These are phyloP conservation scores for Seira musarum DNA, from an alignment of 2,888 invertebrate species.

Conservation along the genomic window DNA sequence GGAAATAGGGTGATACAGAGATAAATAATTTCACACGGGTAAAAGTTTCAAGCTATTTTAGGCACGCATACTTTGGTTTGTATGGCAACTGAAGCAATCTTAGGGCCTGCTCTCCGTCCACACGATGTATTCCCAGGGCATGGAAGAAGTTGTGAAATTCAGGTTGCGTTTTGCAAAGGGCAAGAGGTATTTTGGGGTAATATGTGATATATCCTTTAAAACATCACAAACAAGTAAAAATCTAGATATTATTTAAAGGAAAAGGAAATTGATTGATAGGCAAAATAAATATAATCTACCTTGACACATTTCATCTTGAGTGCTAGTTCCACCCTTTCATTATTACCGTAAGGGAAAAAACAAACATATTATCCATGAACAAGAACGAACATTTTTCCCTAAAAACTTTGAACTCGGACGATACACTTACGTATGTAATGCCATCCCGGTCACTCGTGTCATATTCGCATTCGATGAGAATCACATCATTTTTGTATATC, in stretches of 20 bases:
- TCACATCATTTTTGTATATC: conserved; percentile 84
- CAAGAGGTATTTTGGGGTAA: conserved; percentile 85
- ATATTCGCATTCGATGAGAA: conserved; percentile 89
- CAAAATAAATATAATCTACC: too few species aligned
- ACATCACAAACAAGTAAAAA: too few species aligned
- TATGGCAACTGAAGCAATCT: conserved; percentile 48
- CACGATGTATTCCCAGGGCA: conserved; percentile 83
- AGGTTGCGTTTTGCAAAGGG: conserved; percentile 89
- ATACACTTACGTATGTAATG: conserved; percentile 78
- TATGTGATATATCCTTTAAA: conserved; percentile 87
- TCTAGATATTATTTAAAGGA: too few species aligned
- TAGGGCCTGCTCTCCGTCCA: conserved; percentile 57
- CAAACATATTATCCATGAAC: background rate
- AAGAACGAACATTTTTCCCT: background rate
- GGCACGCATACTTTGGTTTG: conserved; percentile 23
- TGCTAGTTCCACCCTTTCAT: conserved; percentile 87
- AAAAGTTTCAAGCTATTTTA: too few species aligned
- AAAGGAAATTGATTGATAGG: too few species aligned
- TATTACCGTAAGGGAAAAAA: conserved; percentile 26
- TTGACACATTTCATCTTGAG: conserved; percentile 90
- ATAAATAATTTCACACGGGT: too few species aligned
- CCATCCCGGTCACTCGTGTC: conserved; percentile 80
- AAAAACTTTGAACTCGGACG: too few species aligned
- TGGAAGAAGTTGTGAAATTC: conserved; percentile 88
- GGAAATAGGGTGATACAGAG: too few species aligned